These are phyloP conservation scores for Drosophila repletoides DNA, from an alignment of 1,140 invertebrate genomes.

Conservation along the genomic window DNA sequence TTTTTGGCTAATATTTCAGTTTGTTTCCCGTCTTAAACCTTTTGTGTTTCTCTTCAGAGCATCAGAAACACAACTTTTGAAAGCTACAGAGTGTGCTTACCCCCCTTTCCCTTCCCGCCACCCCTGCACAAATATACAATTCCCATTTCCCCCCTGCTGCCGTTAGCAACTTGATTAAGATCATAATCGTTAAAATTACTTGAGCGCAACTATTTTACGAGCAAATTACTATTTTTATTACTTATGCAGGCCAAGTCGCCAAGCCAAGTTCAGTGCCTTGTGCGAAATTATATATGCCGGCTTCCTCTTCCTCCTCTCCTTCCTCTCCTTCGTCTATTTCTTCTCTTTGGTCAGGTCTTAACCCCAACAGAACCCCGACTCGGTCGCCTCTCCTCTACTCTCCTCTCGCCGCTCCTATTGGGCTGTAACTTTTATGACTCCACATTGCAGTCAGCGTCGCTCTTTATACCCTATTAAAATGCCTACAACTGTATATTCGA, in stretches of 20 bases:
- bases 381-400: background rate
- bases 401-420: conserved; percentile 8
- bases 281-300: conserved; percentile 34
- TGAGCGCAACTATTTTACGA: conserved; percentile 56
- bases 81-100: conserved; percentile 22
- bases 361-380: background rate
- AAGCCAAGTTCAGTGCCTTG: conserved; percentile 42
- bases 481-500: no score
- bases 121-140: no score
- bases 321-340: no score
- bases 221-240: conserved; percentile 53
- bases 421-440: conserved; percentile 45
- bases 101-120: background rate
- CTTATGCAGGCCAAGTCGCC: conserved; percentile 40
- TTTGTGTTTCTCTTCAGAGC: background rate
- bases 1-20: background rate
- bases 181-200: conserved; percentile 57
- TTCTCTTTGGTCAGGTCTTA: conserved; percentile 31
- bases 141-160: background rate
- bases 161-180: conserved; percentile 50
- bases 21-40: background rate
- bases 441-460: conserved; percentile 17
- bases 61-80: conserved; percentile 23
- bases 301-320: no score
- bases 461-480: no score